Percentiles rank a stretch among this genome's conserved stretches.
Conservation (phyloP, 2,113 vertebrate species). For the Sphaerodactylus townsendi region DNA sequence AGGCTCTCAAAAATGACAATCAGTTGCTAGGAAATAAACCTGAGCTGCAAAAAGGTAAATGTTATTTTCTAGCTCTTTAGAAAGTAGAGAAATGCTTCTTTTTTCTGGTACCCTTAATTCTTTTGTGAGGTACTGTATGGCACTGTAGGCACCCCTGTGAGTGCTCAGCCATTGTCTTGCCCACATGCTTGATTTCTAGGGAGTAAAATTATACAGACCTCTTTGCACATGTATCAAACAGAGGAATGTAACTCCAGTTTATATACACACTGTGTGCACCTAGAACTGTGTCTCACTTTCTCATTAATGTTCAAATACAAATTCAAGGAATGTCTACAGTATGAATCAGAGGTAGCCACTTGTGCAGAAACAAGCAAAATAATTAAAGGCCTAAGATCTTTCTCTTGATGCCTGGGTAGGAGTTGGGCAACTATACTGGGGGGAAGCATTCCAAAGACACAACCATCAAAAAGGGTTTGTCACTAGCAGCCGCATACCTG, state of each 20-base stretch:
- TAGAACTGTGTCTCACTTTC: slow-evolving; percentile 22
- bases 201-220: not conserved
- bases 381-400: too few relatives aligned
- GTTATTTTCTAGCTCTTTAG: not conserved
- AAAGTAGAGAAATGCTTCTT: not conserved
- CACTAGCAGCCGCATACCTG: too few relatives aligned
- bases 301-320: not conserved
- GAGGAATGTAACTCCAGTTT: not conserved
- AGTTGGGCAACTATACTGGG: too few relatives aligned
- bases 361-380: not conserved
- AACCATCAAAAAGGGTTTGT: too few relatives aligned
- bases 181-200: not conserved
- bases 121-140: not conserved
- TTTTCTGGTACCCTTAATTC: not conserved
- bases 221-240: not conserved
- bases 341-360: too few relatives aligned
- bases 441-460: too few relatives aligned
- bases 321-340: too few relatives aligned
- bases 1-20: slow-evolving; percentile 80
- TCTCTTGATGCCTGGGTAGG: too few relatives aligned
- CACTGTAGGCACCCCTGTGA: not conserved
- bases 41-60: slow-evolving; percentile 90
- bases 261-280: not conserved
- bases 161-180: not conserved
- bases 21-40: slow-evolving; percentile 84